Conservation (phyloP, 2,797 vertebrate species). For the Lagodon rhomboides region DNA sequence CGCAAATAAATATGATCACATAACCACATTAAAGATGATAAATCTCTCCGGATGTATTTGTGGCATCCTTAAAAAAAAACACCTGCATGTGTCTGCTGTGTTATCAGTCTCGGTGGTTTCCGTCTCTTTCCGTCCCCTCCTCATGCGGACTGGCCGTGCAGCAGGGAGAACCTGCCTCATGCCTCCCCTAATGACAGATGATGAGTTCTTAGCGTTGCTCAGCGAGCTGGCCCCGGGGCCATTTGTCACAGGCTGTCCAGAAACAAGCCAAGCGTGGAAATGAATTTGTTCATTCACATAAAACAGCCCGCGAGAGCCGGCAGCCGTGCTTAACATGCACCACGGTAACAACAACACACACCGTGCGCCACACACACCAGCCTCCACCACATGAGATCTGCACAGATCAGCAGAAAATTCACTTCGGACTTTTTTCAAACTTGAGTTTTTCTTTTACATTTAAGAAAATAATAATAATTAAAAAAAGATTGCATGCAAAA, state of each 20-base stretch:
- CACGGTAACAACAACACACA: constrained; percentile 50
- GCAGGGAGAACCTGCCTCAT: not conserved
- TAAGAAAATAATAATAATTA: too few relatives aligned
- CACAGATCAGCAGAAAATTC: not conserved
- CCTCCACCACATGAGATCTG: not conserved
- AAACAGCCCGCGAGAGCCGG: constrained; percentile 61
- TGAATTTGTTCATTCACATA: constrained; percentile 83
- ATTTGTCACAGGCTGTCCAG: constrained; percentile 83
- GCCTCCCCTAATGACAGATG: constrained; percentile 70
- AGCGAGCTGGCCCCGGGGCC: constrained; percentile 67
- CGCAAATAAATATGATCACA: not conserved
- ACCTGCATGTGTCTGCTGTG: not conserved
- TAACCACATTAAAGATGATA: too few relatives aligned
- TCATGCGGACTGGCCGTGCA: constrained; percentile 17
- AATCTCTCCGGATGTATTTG: not conserved
- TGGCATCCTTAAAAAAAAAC: not conserved
- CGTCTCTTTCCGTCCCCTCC: not conserved
- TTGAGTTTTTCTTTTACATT: not conserved
- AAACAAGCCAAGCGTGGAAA: constrained; percentile 82
- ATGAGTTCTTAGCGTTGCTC: constrained; percentile 73
- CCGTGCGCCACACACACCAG: not conserved
- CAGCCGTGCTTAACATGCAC: constrained; percentile 57
- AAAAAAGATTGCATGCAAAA: not conserved
- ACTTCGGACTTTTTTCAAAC: not conserved
- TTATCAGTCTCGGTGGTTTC: not conserved